phyloP scores from a whole-genome alignment of 2,888 invertebrate genomes.

The Platerodrilus igneus region DNA sequence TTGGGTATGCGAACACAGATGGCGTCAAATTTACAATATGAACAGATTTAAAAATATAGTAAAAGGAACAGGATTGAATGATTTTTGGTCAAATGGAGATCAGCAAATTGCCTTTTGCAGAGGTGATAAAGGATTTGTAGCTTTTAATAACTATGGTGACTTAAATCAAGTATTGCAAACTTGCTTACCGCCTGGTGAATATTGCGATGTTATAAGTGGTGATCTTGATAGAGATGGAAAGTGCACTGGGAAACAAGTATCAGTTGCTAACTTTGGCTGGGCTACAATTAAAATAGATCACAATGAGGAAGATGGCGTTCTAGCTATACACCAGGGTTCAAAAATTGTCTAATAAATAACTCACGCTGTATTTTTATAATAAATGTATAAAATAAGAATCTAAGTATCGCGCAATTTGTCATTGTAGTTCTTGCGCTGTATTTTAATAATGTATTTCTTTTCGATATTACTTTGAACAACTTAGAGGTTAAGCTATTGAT shows the following conservation, averaged over 20 bases:
- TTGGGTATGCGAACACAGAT: constrained; percentile 82
- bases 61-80: constrained; percentile 52
- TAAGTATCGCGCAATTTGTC: too few relatives aligned
- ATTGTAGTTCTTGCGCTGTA: too few relatives aligned
- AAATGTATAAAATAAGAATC: too few relatives aligned
- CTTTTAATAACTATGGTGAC: constrained; percentile 65
- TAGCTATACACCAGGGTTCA: constrained; percentile 78
- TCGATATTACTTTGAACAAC: too few relatives aligned
- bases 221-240: constrained; percentile 48
- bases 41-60: constrained; percentile 70
- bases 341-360: too few relatives aligned
- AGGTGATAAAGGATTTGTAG: constrained; percentile 65
- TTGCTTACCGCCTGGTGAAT: constrained; percentile 68
- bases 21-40: constrained; percentile 79
- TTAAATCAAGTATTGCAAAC: constrained; percentile 60
- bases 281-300: constrained; percentile 55
- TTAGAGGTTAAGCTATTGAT: too few relatives aligned
- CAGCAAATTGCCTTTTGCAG: constrained; percentile 84
- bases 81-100: constrained; percentile 79
- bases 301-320: constrained; percentile 59
- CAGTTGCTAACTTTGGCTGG: constrained; percentile 56
- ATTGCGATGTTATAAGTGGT: constrained; percentile 83
- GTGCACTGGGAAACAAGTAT: constrained; percentile 63
- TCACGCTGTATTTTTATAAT: too few relatives aligned
- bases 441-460: too few relatives aligned